Base-by-base conservation (phyloP, 2,797 vertebrate species). In the Coregonus ussuriensis region DNA sequence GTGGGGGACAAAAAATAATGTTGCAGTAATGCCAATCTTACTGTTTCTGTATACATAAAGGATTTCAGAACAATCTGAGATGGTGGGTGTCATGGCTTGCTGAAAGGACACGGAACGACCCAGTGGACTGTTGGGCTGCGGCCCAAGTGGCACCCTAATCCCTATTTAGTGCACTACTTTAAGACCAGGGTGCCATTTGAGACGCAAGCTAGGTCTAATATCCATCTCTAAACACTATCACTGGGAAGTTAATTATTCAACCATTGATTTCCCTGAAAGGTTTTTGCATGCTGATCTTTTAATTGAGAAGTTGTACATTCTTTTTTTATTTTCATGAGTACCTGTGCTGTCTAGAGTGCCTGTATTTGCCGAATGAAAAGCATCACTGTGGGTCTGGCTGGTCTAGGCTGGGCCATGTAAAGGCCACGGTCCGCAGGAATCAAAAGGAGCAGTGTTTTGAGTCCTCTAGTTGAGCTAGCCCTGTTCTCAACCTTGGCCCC, bases 311-410 rank as follows among this genome's bases (percentile, higher is more conserved):
- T 79, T 76, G 74, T 54, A 78, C 72, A 78, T 1, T 25, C 25
- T 25, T 25, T 80, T 73, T 75, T 84, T 82, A 37, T 86, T 85
- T 86, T 77, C 77, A 79, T 29, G 35, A 31, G 66, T 56, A 52
- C 72, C 79, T 85, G 81, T 75, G 87, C 79, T 85, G 81, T 75
- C 87, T 72, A 69, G 71, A 53, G 82, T 78, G 84, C 29, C 66
- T 88, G 85, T 86, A 76, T 89, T 86, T 81, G 76, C 73, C 83
- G 88, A 81, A 92, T 95, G 94, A 94, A 95, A 94, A 94, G 94
- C 91, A 67, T 84, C 91, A 87, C 90, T 95, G 93, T 94, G 3
- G 59, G 59, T 63, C 21, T 9, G 59, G 21, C 56, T 3, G 21
- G 56, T 6, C 53, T 4, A 18, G 15, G 53, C 54, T 18, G 54